phyloP scores from a whole-genome alignment of 2,797 vertebrate genomes.

The Rhinoraja longicauda region DNA sequence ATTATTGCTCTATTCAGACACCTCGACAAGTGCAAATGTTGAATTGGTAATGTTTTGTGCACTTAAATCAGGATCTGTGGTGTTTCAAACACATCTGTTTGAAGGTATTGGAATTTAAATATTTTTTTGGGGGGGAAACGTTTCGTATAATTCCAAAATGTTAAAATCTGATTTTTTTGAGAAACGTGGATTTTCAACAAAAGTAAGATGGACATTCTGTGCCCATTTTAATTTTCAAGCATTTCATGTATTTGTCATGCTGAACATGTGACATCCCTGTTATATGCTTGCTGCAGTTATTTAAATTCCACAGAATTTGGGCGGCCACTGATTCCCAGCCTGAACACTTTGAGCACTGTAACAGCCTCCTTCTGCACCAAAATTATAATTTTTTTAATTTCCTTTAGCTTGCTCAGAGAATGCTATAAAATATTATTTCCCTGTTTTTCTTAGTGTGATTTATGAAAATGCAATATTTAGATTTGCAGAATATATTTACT shows the following conservation, averaged over 20 bases:
- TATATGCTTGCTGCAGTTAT: constrained; percentile 20
- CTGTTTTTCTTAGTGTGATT: neutral
- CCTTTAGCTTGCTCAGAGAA: constrained; percentile 28
- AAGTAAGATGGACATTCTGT: neutral
- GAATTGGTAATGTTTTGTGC: neutral
- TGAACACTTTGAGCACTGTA: constrained; percentile 23
- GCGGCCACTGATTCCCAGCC: neutral
- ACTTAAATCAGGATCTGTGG: neutral
- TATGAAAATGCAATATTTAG: neutral
- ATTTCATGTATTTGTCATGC: neutral
- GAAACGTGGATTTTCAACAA: neutral
- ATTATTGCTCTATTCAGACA: neutral
- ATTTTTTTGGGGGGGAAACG: neutral
- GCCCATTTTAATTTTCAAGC: neutral
- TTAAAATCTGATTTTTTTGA: neutral
- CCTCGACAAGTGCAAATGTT: neutral
- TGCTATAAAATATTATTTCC: constrained; percentile 13
- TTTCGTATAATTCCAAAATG: neutral
- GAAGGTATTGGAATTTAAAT: neutral
- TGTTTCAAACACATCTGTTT: neutral
- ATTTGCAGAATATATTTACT: neutral
- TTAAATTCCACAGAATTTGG: neutral
- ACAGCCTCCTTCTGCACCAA: constrained; percentile 20
- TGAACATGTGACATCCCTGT: constrained; percentile 36
- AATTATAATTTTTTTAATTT: constrained; percentile 26